Evolutionary conservation across 2,797 vertebrate genomes (phyloP), one percentile per base, ranked within the genome.

Genomic region (Muscicapa comitata): DNA sequence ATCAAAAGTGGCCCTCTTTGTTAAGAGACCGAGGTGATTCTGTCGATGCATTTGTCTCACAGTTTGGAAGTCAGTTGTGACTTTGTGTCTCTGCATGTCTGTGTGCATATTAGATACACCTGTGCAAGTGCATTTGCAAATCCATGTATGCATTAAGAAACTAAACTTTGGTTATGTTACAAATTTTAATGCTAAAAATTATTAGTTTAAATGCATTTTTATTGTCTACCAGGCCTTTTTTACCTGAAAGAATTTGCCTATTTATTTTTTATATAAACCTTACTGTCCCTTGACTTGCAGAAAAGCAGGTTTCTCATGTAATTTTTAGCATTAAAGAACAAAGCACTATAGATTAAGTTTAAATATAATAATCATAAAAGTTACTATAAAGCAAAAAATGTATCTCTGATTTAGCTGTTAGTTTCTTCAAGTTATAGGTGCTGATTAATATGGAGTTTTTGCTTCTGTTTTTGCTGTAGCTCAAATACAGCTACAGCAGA

Each of bases 251-350:
- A 93, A 50, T 94, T 96, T 83, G 70, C 15, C 26, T 88, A 5
- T 68, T 91, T 33, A 77, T 63, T 92, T 95, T 94, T 93, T 15
- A 58, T 96, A 51, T 58, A 92, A 91, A 84, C 14, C 33, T 84
- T 79, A 37, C 40, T 80, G 59, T 81, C 65, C 58, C 20, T 88
- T 87, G 72, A 80, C 85, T 89, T 96, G 92, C 40, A 88, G 26
- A 42, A 72, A 92, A 96, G 88, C 71, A 81, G n/a, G 29, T 71
- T 95, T 95, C 82, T 95, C 28, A 66, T 92, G 59, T 80, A 96
- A 94, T 92, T 94, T 95, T 96, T 86, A 94, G 58, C 51, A 80
- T 76, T 96, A 90, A 88, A 73, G 53, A 76, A 55, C 8, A 76
- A 82, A 93, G 50, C 7, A 18, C 9, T 70, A 11, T 42, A 76